A percentile compares a stretch with the other conserved stretches of the same genome.
These are phyloP conservation scores for Sinocyclocheilus anshuiensis DNA, from an alignment of 2,113 vertebrate species.

Conservation along the genomic window DNA sequence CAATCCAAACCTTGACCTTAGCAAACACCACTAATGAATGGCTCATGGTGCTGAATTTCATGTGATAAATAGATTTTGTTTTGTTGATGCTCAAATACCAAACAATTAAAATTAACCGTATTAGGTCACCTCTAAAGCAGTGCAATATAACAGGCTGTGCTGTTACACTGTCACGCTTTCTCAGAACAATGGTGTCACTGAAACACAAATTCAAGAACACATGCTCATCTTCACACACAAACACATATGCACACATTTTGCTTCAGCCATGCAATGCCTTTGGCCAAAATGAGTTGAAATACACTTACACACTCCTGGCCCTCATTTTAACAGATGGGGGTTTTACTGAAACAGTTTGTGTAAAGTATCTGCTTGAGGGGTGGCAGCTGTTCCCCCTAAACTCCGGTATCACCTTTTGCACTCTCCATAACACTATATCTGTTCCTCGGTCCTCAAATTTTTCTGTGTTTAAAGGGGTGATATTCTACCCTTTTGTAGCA, in stretches of 20 bases:
- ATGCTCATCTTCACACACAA: constrained; percentile 55
- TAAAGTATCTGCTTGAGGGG: constrained; percentile 75
- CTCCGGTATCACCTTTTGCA: constrained; percentile 59
- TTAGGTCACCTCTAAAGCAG: not conserved
- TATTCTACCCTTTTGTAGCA: not conserved
- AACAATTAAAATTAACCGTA: not conserved
- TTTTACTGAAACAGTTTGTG: constrained; percentile 75
- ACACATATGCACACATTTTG: constrained; percentile 50
- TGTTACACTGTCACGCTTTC: not conserved
- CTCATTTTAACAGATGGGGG: constrained; percentile 74
- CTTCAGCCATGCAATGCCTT: constrained; percentile 65
- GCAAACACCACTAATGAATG: not conserved
- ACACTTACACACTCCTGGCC: constrained; percentile 67
- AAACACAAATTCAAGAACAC: constrained; percentile 67
- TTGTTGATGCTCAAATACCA: constrained; percentile 10
- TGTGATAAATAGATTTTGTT: not conserved
- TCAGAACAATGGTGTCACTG: constrained; percentile 1
- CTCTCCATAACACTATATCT: constrained; percentile 26
- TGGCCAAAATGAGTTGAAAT: constrained; percentile 61
- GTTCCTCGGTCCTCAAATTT: not conserved
- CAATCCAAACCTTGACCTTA: not conserved
- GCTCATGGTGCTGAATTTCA: not conserved
- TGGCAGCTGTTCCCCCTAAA: constrained; percentile 75
- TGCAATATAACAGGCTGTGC: not conserved
- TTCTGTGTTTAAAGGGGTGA: not conserved